Evolutionary conservation across 1,140 invertebrate genomes (phyloP), one percentile per base, ranked within the genome.

Genomic region (Temnothorax longispinosus): DNA sequence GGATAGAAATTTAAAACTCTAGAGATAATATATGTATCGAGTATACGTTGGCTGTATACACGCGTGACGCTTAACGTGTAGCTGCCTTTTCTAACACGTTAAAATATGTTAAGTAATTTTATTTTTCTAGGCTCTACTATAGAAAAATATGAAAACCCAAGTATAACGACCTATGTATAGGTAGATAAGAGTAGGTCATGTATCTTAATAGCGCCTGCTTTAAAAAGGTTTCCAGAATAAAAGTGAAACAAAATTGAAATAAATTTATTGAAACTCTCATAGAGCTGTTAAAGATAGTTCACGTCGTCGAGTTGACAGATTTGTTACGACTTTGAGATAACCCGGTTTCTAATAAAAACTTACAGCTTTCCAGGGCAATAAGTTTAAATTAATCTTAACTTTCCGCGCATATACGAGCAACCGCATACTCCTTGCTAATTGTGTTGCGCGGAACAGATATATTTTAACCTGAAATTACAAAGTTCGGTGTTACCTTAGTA

Each of bases 381-480:
- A 84, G 69, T 84, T 84, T 84, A 75, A 50, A 84, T 84, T 84
- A 84, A 84, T 84, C 58, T 84, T 21, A 84, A 84, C 80, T 84
- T 84, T 75, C 78, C 41, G 38, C 54, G 80, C 69, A 38, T 82
- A 50, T 21, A 75, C 54, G 80, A 38, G 54, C 54, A 60, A 74
- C 80, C 67, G 67, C 54, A 13, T 35, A 60, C 69, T 75, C 54
- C 54, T 15, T 47, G 41, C 69, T 84, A 84, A 84, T 84, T 75
- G 80, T 75, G 69, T 74, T 74, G 80, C 80, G 72, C 80, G 44
- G 54, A 84, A 75, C 67, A 82, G 58, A 74, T 82, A 82, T 84
- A 82, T 84, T 84, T 84, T 75, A 84, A 60, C 54, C 41, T 50
- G 67, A 75, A 84, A 84, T 84, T 64, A 74, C 69, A 47, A 74